Evolutionary conservation across 1,140 invertebrate species (phyloP).

Genomic region (Neomicropteryx cornuta): DNA sequence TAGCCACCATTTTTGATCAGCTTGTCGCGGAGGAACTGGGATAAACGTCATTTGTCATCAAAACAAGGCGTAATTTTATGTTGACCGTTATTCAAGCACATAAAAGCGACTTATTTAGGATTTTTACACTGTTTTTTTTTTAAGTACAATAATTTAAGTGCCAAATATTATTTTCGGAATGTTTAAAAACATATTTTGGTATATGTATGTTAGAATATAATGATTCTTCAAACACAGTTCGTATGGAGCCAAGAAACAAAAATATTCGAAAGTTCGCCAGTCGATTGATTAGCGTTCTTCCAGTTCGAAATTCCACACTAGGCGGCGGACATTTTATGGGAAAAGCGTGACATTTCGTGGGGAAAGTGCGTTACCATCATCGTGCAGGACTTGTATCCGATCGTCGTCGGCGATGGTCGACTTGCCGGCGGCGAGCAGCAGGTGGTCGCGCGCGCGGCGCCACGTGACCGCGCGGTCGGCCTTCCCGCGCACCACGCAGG

Average conservation of each 20-base stretch:
- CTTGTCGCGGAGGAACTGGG: too few relatives aligned
- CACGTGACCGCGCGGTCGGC: conserved; percentile 53
- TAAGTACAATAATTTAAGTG: too few relatives aligned
- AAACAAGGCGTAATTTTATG: too few relatives aligned
- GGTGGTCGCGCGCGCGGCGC: conserved; percentile 56
- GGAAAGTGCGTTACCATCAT: conserved; percentile 33
- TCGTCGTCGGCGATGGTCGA: conserved; percentile 58
- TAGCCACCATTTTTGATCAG: too few relatives aligned
- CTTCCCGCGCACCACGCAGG: conserved; percentile 61
- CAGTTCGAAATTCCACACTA: neutral
- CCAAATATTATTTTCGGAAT: too few relatives aligned
- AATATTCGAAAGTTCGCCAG: neutral
- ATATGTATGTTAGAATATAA: neutral
- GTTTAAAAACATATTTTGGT: neutral
- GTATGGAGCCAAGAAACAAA: neutral
- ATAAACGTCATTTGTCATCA: too few relatives aligned
- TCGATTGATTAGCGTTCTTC: neutral
- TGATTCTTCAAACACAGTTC: neutral
- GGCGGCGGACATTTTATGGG: neutral
- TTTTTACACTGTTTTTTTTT: too few relatives aligned
- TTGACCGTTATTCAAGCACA: too few relatives aligned
- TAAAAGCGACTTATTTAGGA: too few relatives aligned
- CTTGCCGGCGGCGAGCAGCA: conserved; percentile 63
- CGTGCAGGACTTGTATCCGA: conserved; percentile 58
- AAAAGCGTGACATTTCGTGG: neutral